Evolutionary conservation across 2,797 vertebrate species (phyloP), one percentile per base, ranked within the genome.

Genomic region (Sphenodon punctatus): DNA sequence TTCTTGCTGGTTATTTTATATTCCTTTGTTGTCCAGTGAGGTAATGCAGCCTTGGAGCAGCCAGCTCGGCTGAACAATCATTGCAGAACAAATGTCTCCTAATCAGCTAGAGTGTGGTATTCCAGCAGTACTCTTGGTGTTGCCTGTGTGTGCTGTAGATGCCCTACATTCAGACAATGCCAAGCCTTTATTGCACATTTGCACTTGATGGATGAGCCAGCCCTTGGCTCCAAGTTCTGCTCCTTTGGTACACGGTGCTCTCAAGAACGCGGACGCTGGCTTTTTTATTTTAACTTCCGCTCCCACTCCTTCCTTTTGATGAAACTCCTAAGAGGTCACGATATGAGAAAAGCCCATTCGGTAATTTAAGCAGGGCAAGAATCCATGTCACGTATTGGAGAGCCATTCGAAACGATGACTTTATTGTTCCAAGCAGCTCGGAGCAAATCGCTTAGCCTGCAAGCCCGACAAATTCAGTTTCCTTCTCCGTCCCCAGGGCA

Each of bases 331-430:
- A 2, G 1, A 1, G 5, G 5, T 67, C 8, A 7, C 10, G 2
- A 10, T 34, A 36, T n/a, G 43, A 19, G 46, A 51, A 19, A 6
- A 69, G 34, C 0, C 1, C 5, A 0, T 30, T 39, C 68, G 23
- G 66, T 7, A 51, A 20, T 32, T 75, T 67, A 65, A 4, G 30
- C 34, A 11, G 0, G 1, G 7, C 23, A 58, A 14, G 64, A 23
- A 41, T 59, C 10, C 41, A 0, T 0, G 2, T 51, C 84, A 25
- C 3, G 0, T 5, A 46, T 68, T 23, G 42, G 4, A 38, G 41
- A 41, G 61, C 61, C 23, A 0, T 0, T 0, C 6, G 6, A 14
- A 1, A 2, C 3, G 0, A 19, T 49, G 2, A 0, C 5, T 20
- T 34, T 12, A 2, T 6, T 13, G 12, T 42, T 17, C 41, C 43